Percentiles rank a stretch among this genome's conserved stretches.
These are phyloP conservation scores for Paraescarpia echinospica DNA, from an alignment of 1,140 invertebrate species.

Conservation along the genomic window DNA sequence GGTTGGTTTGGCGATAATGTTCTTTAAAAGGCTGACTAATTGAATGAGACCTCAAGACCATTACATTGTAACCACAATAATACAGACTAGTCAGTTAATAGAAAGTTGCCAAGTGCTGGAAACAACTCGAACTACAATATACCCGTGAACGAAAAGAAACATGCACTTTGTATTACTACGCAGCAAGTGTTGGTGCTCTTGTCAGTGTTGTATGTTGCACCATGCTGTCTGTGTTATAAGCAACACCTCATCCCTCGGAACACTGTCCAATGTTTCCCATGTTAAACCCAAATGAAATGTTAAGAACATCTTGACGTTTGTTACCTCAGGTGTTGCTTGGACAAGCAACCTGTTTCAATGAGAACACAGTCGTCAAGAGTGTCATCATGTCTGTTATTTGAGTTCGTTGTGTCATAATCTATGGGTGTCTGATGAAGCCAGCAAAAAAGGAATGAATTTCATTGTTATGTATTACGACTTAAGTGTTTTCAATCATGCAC, in stretches of 20 bases:
- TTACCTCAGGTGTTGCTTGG: background rate
- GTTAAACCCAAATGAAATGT: too few species aligned
- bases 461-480: background rate
- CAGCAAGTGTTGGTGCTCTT: background rate
- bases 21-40: too few species aligned
- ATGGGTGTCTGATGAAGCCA: background rate
- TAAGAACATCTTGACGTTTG: too few species aligned
- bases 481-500: background rate
- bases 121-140: background rate
- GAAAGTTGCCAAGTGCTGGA: too few species aligned
- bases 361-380: background rate
- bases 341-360: background rate
- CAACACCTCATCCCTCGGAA: background rate
- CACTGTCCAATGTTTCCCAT: background rate
- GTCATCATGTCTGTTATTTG: background rate
- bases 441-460: background rate
- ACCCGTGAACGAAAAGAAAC: background rate
- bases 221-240: background rate
- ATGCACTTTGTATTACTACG: background rate
- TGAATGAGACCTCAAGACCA: too few species aligned
- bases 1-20: too few species aligned
- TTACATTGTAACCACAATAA: too few species aligned
- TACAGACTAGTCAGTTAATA: too few species aligned
- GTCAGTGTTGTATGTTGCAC: background rate
- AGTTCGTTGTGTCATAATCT: background rate